Conservation (phyloP, 2,888 invertebrate genomes). For the Meiosimyza decipiens region DNA sequence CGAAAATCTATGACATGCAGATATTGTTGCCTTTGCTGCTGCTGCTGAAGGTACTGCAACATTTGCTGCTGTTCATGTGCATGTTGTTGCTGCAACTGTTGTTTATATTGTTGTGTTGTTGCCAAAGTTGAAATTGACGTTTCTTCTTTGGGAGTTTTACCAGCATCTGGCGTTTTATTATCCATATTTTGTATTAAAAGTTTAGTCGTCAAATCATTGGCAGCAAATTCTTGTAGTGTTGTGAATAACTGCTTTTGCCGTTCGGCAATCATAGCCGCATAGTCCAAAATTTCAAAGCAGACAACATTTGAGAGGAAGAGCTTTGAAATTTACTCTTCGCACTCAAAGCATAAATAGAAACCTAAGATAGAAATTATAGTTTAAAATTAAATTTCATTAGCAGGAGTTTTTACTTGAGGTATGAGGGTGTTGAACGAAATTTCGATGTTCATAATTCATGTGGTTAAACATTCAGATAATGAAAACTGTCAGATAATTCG, state of each 20-base stretch:
- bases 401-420: too few relatives aligned
- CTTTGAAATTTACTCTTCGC: neutral
- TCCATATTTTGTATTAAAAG: neutral
- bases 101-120: conserved; percentile 29
- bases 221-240: neutral
- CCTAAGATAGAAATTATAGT: neutral
- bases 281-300: conserved; percentile 45
- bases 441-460: too few relatives aligned
- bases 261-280: conserved; percentile 46
- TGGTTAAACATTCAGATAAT: too few relatives aligned
- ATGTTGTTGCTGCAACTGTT: conserved; percentile 36
- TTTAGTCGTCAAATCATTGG: neutral
- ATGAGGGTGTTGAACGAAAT: too few relatives aligned
- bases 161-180: neutral
- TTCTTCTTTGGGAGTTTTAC: neutral
- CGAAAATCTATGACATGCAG: conserved; percentile 2
- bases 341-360: neutral
- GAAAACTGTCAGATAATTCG: too few relatives aligned
- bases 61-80: conserved; percentile 34
- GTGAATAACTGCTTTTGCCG: conserved; percentile 10
- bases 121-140: conserved; percentile 21
- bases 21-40: conserved; percentile 20
- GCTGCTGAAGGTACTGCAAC: conserved; percentile 34
- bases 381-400: neutral
- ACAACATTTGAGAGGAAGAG: conserved; percentile 36